phyloP scores from a whole-genome alignment of 2,113 vertebrate species.

The Sus scrofa region T2T-Sscrofa CM000818.6:84253001-84253500 shows the following conservation, averaged over 20 bases:
- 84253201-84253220: conserved; percentile 35
- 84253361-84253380: conserved; percentile 71
- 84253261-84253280: not conserved
- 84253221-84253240: conserved; percentile 52
- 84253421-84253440: not conserved
- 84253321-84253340: not conserved
- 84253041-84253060: not conserved
- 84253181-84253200: not conserved
- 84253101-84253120: not conserved
- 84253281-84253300: not conserved
- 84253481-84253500: not conserved
- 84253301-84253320: fast-evolving
- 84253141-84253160: fast-evolving
- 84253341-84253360: not conserved
- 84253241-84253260: not conserved
- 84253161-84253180: not conserved
- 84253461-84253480: not conserved
- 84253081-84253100: not conserved
- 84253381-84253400: fast-evolving
- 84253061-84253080: not conserved
- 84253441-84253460: not conserved
- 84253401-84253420: conserved; percentile 38
- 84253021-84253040: not conserved
- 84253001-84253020: not conserved
- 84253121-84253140: not conserved